Base-by-base conservation (phyloP, 2,888 invertebrate genomes). In the Drosophila mercatorum region DNA sequence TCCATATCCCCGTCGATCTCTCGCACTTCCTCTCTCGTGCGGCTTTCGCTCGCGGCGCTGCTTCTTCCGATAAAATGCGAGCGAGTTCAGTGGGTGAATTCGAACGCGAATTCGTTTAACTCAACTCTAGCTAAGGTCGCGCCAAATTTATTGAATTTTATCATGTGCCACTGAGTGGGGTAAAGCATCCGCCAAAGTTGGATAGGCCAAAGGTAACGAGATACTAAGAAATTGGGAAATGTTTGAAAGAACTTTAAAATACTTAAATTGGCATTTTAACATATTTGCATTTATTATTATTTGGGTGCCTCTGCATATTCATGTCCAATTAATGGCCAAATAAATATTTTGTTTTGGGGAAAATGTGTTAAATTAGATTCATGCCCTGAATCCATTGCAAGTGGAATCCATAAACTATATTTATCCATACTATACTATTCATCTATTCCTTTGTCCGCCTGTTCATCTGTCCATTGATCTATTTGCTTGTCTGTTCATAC, bases 81-180 rank as follows among this genome's bases (percentile, higher is more conserved):
- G 11, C 43, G 52, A 51, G 8, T 44, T 70, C 49, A 17, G 10
- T n/a, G 38, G 44, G 17, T 8, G 38, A 43, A 22, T 40, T 56
- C 47, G 52, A 8, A 14, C 44, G 17, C 7, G 38, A 43, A 26
- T 44, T 56, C 44, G 52, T 8, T 17, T 44, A 55, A 41, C 49
- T 57, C 55, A 51, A 51, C 52, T 56, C 67, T 43, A 47, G 49
- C 65, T 53, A 51, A 68, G 46, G 31, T 26, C 46, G 43, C 22
- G 49, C 2, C 1, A 60, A 68, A 60, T 76, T 61, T 72, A 78
- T 76, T 80, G 68, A 72, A 53, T 60, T 65, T 57, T 43, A 78
- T 55, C 63, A 64, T 55, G 46, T 57, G 52, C 17, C 17, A 5
- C 22, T 36, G 36, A 26, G 26, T 46, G 46, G 26, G 36, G 17